phyloP scores from a whole-genome alignment of 2,113 vertebrate genomes.

The Vulpes vulpes region DNA sequence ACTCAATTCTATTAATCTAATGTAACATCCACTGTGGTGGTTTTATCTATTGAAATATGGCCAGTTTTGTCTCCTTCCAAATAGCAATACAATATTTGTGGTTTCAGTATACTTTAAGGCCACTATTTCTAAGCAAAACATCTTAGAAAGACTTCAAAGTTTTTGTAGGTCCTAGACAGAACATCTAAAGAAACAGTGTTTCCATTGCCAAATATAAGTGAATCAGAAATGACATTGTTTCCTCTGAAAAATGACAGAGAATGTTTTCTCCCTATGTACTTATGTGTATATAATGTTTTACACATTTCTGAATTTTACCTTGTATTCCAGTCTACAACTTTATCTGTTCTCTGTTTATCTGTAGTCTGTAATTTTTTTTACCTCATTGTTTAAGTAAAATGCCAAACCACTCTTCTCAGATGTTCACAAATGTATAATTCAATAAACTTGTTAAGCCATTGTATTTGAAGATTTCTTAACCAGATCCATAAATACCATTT shows the following conservation, averaged over 20 bases:
- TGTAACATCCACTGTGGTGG: neutral
- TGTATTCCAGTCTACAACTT: neutral
- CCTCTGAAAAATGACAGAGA: neutral
- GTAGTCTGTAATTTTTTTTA: neutral
- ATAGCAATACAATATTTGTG: neutral
- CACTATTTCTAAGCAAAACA: slow-evolving; percentile 14
- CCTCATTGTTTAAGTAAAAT: slow-evolving; percentile 8
- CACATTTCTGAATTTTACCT: neutral
- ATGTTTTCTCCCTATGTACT: neutral
- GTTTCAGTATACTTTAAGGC: neutral
- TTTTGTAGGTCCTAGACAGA: neutral
- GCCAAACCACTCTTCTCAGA: neutral
- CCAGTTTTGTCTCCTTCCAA: neutral
- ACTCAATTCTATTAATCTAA: neutral
- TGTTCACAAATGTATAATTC: neutral
- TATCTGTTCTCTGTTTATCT: neutral
- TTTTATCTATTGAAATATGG: neutral
- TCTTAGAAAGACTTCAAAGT: slow-evolving; percentile 27
- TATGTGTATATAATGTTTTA: neutral
- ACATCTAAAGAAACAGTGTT: slow-evolving; percentile 28
- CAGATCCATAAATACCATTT: slow-evolving; percentile 19
- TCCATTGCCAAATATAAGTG: slow-evolving; percentile 35
- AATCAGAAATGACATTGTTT: slow-evolving; percentile 44
- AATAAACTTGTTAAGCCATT: neutral
- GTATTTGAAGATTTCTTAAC: slow-evolving; percentile 17